Conservation (phyloP, 2,888 invertebrate species). For the Drosophila peninsularis region DNA sequence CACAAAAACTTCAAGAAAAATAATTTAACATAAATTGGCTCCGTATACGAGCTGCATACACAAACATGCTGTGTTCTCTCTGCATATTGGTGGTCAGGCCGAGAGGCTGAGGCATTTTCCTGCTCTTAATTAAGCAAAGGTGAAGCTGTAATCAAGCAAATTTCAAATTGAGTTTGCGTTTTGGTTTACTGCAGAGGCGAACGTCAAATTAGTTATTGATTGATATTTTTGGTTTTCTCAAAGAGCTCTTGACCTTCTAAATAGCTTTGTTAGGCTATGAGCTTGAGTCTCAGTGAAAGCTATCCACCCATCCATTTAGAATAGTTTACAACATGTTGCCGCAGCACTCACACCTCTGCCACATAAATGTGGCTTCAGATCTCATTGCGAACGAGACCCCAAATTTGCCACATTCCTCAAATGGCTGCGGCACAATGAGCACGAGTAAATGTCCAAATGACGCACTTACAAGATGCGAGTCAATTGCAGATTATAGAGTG, state of each 20-base stretch:
- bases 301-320: neutral
- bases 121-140: neutral
- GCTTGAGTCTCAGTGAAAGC: neutral
- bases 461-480: neutral
- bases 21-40: slow-evolving; percentile 1
- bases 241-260: neutral
- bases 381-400: neutral
- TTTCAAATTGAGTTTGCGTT: neutral
- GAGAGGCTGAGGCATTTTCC: neutral
- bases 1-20: neutral
- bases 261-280: neutral
- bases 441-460: neutral
- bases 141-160: neutral
- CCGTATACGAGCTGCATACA: neutral
- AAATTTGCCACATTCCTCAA: neutral
- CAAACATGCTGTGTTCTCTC: neutral
- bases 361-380: neutral
- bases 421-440: neutral
- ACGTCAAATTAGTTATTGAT: neutral
- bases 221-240: neutral
- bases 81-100: neutral
- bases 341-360: neutral
- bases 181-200: neutral
- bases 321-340: neutral
- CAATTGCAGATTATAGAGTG: neutral